Percentiles rank a stretch among this genome's conserved stretches.
phyloP scores from a whole-genome alignment of 2,113 vertebrate species.

The Pogona vitticeps region DNA sequence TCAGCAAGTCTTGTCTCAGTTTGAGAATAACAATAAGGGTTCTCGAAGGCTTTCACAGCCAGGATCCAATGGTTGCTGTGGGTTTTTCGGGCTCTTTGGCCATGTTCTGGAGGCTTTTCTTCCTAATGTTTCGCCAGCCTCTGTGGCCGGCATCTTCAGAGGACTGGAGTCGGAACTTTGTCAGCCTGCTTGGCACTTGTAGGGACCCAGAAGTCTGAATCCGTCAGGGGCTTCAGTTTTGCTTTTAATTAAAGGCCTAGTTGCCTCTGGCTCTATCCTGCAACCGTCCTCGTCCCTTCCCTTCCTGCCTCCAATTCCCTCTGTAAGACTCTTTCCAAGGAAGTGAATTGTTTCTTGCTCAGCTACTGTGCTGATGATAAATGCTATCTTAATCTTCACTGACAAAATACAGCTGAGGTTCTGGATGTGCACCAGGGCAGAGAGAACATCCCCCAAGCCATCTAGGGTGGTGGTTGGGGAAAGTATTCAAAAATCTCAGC shows the following conservation, averaged over 20 bases:
- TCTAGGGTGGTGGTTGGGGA: neutral
- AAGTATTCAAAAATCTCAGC: neutral
- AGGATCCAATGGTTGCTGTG: too few relatives aligned
- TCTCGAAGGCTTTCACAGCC: neutral
- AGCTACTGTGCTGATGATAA: conserved; percentile 17
- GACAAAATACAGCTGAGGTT: conserved; percentile 21
- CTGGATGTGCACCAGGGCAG: conserved; percentile 11
- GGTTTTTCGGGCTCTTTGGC: too few relatives aligned
- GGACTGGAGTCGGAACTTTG: neutral
- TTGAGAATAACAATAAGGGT: too few relatives aligned
- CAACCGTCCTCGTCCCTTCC: too few relatives aligned
- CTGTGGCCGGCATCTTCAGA: neutral
- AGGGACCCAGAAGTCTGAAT: neutral
- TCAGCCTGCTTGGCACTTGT: too few relatives aligned
- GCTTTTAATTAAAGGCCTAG: neutral
- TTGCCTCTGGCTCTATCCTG: neutral
- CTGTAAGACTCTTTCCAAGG: neutral
- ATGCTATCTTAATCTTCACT: conserved; percentile 14
- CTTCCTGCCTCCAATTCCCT: neutral
- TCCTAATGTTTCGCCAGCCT: too few relatives aligned
- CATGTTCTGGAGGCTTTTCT: too few relatives aligned
- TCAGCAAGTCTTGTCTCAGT: neutral
- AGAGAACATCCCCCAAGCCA: neutral
- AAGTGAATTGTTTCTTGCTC: neutral
- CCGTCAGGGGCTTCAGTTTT: neutral